Evolutionary conservation across 2,888 invertebrate genomes (phyloP).

Genomic region (Pyrrhosoma nymphula): DNA sequence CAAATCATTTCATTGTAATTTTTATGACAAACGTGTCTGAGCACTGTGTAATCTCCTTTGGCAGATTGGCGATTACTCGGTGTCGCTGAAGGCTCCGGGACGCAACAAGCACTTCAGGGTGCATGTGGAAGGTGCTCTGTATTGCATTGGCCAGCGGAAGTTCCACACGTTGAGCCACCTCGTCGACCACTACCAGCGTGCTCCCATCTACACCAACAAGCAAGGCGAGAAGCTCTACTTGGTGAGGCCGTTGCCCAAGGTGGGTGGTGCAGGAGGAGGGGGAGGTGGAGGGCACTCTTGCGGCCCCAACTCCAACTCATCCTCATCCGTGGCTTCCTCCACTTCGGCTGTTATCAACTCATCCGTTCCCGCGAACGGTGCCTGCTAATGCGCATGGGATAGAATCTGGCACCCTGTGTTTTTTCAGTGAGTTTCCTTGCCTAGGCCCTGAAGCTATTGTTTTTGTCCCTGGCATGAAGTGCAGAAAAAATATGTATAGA

Average conservation of each 20-base stretch:
- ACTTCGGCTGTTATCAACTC: constrained; percentile 66
- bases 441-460: constrained; percentile 14
- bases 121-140: constrained; percentile 94
- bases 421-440: constrained; percentile 48
- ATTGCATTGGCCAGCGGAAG: constrained; percentile 98
- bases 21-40: no score
- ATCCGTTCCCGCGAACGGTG: constrained; percentile 61
- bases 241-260: constrained; percentile 93
- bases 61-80: constrained; percentile 98
- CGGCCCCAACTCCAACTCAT: constrained; percentile 58
- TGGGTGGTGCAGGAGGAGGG: constrained; percentile 47
- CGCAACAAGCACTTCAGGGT: constrained; percentile 99
- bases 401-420: constrained; percentile 41
- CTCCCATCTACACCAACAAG: constrained; percentile 99
- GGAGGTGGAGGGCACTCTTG: constrained; percentile 20
- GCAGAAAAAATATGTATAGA: constrained; percentile 31
- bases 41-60: constrained; percentile 73
- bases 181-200: constrained; percentile 98
- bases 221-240: constrained; percentile 98
- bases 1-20: no score
- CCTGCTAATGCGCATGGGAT: constrained; percentile 60
- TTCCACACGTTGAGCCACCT: constrained; percentile 97
- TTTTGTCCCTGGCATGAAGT: constrained; percentile 51
- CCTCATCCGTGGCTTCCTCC: constrained; percentile 62
- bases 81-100: constrained; percentile 97